Percentiles rank a stretch among this genome's conserved stretches.
Evolutionary conservation across 2,888 invertebrate genomes (phyloP).

Genomic region (Hypselothyrea guttata): DNA sequence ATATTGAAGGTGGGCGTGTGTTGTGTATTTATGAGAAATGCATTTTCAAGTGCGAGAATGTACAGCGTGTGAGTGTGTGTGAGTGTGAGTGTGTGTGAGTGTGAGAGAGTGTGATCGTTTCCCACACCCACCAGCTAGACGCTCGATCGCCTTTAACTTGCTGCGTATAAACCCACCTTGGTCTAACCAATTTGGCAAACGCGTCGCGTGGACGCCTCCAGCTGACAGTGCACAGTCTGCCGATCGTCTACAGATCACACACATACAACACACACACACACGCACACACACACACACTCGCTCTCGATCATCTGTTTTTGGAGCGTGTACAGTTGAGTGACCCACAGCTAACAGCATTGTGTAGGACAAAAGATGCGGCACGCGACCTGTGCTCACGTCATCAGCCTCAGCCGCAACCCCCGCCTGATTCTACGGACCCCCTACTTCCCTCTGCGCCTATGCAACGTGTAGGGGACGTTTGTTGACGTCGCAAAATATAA

Average conservation of each 20-base stretch:
- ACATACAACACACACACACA: slow-evolving; percentile 9
- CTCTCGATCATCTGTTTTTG: slow-evolving; percentile 56
- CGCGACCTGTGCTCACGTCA: slow-evolving; percentile 54
- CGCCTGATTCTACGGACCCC: background rate
- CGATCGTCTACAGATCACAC: slow-evolving; percentile 23
- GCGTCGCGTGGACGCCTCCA: slow-evolving; percentile 67
- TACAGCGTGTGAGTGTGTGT: slow-evolving; percentile 43
- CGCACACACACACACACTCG: slow-evolving; percentile 16
- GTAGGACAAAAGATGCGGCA: slow-evolving; percentile 64
- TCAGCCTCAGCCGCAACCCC: slow-evolving; percentile 9
- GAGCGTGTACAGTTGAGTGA: slow-evolving; percentile 71
- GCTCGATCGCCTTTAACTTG: slow-evolving; percentile 34
- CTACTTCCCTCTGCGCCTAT: no score
- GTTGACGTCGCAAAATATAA: slow-evolving; percentile 41
- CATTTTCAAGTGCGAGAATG: background rate
- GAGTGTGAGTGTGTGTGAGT: slow-evolving; percentile 54
- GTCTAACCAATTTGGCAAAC: slow-evolving; percentile 63
- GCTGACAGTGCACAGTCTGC: slow-evolving; percentile 11
- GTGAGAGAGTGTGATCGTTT: slow-evolving; percentile 46
- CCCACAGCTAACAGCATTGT: slow-evolving; percentile 50
- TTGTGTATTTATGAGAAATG: slow-evolving; percentile 1
- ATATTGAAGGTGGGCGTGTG: slow-evolving; percentile 38
- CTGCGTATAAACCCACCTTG: slow-evolving; percentile 64
- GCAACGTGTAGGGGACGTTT: background rate
- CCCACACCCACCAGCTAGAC: slow-evolving; percentile 56